Base-by-base conservation (phyloP, 2,797 vertebrate genomes). In the Gephyroberyx darwinii region DNA sequence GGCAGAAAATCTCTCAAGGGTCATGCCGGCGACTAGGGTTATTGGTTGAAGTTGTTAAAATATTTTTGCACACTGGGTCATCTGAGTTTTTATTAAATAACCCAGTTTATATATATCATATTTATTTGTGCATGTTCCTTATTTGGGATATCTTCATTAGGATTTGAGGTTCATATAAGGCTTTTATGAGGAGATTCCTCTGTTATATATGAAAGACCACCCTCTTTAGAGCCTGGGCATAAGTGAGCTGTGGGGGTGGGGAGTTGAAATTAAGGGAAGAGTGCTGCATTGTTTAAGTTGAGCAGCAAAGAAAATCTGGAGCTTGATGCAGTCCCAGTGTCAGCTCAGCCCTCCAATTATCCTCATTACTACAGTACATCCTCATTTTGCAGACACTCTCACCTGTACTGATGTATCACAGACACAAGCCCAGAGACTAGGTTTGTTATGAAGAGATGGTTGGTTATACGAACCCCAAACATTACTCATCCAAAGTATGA, bases 341-440 rank as follows among this genome's bases (percentile, higher is more conserved):
- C 72, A 48, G 68, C 80, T 69, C 85, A 81, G 78, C 77, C 80
- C 69, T 78, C 82, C 80, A 86, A 78, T 87, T 84, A 90, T 82
- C 74, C 68, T 79, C 63, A 78, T 87, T 85, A 85, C 88, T 88
- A 84, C 74, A 71, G 57, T 69, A 85, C 84, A 68, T 86, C 68
- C 80, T 86, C 78, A 84, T 84, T 89, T 83, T 73, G 47, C 60
- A 83, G 71, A 80, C 62, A 70, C 83, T 62, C 65, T 89, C 78
- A 86, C 86, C 74, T 81, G 81, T 60, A 71, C 75, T 84, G 72
- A 87, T 84, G 62, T 57, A 83, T 84, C 76, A 71, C 51, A 60
- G 33, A 45, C 76, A 71, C 51, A 60, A 55, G 69, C 47, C 75
- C 71, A 50, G 64, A 81, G 76, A 84, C 86, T 78, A 79, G 76